Conservation (phyloP, 2,797 vertebrate genomes). For the Calcarius lapponicus region DNA sequence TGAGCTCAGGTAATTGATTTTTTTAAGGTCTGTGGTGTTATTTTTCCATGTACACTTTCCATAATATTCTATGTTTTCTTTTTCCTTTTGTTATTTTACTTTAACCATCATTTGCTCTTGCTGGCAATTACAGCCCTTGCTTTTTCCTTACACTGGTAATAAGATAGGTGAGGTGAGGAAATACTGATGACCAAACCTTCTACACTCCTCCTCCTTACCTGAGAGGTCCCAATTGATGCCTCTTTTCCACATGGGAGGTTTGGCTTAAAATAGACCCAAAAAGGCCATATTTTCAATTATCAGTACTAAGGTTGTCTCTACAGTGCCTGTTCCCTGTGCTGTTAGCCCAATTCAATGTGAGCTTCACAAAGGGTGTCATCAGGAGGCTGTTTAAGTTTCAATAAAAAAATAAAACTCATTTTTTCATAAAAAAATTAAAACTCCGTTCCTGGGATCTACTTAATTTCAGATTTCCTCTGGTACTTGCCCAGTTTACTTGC, state of each 20-base stretch:
- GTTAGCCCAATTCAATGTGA: not conserved
- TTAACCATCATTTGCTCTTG: not conserved
- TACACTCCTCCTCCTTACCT: not conserved
- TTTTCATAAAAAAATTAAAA: not conserved
- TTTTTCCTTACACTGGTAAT: not conserved
- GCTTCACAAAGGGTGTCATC: not conserved
- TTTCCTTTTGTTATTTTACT: constrained; percentile 26
- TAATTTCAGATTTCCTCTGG: too few species aligned
- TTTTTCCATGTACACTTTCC: constrained; percentile 11
- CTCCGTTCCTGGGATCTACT: not conserved
- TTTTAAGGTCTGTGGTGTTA: constrained; percentile 14
- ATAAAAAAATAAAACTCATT: constrained; percentile 8
- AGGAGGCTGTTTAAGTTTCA: not conserved
- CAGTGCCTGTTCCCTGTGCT: not conserved
- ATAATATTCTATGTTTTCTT: constrained; percentile 47
- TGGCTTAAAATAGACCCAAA: not conserved
- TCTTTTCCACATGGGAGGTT: not conserved
- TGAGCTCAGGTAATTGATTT: constrained; percentile 29
- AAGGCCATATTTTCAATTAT: not conserved
- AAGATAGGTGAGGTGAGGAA: not conserved
- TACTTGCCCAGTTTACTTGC: too few species aligned
- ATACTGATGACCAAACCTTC: not conserved
- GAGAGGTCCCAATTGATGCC: not conserved
- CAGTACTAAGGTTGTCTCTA: not conserved
- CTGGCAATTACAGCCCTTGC: not conserved